Conservation (phyloP, 2,888 invertebrate genomes). For the Serripes groenlandicus region DNA sequence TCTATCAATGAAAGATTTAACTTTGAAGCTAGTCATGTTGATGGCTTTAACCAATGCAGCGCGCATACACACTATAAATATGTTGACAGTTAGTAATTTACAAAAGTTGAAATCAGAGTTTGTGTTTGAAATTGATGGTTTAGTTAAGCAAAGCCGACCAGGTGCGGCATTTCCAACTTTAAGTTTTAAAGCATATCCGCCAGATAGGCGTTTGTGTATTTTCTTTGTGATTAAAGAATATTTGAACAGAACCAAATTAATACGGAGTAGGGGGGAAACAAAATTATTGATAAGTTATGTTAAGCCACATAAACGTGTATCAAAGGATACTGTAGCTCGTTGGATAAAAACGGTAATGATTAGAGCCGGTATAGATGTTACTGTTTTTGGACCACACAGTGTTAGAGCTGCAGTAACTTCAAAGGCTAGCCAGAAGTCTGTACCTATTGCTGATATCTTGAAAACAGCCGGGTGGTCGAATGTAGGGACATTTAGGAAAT, state of each 20-base stretch:
- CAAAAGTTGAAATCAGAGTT: conserved; percentile 7
- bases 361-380: conserved; percentile 28
- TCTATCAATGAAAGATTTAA: conserved; percentile 2
- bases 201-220: conserved; percentile 25
- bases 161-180: not conserved
- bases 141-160: conserved; percentile 16
- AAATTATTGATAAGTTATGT: conserved; percentile 32
- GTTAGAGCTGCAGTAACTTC: conserved; percentile 35
- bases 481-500: conserved; percentile 25
- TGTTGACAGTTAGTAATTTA: not conserved
- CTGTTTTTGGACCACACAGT: conserved; percentile 28
- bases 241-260: conserved; percentile 18
- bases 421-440: conserved; percentile 4
- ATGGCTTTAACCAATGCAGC: conserved; percentile 22
- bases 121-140: conserved; percentile 8
- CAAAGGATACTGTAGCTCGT: conserved; percentile 28
- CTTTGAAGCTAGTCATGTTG: conserved; percentile 16
- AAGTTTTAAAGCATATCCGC: conserved; percentile 14
- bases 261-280: not conserved
- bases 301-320: conserved; percentile 30
- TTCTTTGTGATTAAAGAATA: conserved; percentile 24
- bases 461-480: conserved; percentile 45
- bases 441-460: conserved; percentile 27
- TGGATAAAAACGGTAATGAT: conserved; percentile 42
- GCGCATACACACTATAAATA: conserved; percentile 5